A percentile compares a stretch with the other conserved stretches of the same genome.
Conservation (phyloP, 37 sponge, comb jelly and placozoan species). For the Agelas oroides region DNA sequence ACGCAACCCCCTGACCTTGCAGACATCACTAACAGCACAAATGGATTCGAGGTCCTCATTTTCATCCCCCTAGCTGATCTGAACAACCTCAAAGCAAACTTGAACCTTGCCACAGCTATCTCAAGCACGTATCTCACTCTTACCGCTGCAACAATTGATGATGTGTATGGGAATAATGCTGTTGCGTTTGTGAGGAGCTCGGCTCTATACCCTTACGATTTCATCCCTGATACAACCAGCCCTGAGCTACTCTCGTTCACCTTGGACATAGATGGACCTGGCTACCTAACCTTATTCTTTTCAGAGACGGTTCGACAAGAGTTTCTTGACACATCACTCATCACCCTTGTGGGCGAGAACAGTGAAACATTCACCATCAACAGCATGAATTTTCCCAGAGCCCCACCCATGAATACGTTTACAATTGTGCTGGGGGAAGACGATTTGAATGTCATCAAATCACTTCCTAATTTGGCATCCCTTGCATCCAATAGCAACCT, state of each 20-base stretch:
- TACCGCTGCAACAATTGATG: conserved; percentile 50
- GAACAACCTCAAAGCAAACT: conserved; percentile 72
- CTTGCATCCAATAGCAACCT: conserved; percentile 29
- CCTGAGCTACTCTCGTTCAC: conserved; percentile 58
- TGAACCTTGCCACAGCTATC: conserved; percentile 46
- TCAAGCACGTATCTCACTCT: conserved; percentile 58
- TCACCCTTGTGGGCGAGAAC: conserved; percentile 58
- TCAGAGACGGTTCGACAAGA: conserved; percentile 75
- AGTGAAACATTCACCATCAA: conserved; percentile 45
- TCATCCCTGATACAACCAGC: conserved; percentile 66
- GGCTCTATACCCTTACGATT: conserved; percentile 55
- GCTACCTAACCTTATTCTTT: conserved; percentile 67
- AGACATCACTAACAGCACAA: conserved; percentile 49
- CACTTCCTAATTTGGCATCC: conserved; percentile 62
- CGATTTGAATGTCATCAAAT: conserved; percentile 79
- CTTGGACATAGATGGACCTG: conserved; percentile 71
- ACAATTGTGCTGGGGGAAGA: conserved; percentile 39
- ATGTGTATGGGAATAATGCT: conserved; percentile 52
- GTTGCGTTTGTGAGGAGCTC: conserved; percentile 22
- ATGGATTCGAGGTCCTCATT: conserved; percentile 47
- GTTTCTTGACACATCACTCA: conserved; percentile 41
- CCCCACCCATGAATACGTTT: conserved; percentile 16
- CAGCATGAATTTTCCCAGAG: conserved; percentile 6
- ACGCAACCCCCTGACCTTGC: not conserved
- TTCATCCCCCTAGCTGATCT: conserved; percentile 61